Conservation (phyloP, 1,140 invertebrate species). For the Babylonia areolata region DNA sequence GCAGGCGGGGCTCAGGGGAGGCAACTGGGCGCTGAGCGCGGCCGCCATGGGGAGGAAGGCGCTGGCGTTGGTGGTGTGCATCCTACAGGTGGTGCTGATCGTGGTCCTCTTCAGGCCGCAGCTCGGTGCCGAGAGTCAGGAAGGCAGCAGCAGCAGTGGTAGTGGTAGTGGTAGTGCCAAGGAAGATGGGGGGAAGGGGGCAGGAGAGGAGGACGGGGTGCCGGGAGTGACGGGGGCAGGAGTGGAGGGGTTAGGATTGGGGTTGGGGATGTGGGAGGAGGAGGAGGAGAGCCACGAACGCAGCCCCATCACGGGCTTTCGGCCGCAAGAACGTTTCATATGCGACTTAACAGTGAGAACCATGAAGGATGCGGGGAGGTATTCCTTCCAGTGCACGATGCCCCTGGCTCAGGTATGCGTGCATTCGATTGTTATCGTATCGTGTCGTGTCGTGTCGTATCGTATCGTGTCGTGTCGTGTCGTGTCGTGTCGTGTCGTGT, state of each 20-base stretch:
- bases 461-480: too few relatives aligned
- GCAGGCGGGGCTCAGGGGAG: constrained; percentile 22
- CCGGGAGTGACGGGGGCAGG: not conserved
- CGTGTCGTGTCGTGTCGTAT: too few relatives aligned
- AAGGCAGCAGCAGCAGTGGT: not conserved
- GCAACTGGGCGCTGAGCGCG: constrained; percentile 25
- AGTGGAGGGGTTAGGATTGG: not conserved
- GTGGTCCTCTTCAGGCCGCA: constrained; percentile 10
- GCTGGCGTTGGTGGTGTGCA: constrained; percentile 2
- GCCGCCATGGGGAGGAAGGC: not conserved
- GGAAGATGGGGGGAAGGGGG: not conserved
- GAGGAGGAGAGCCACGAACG: too few relatives aligned
- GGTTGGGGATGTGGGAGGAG: too few relatives aligned
- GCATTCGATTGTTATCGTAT: too few relatives aligned
- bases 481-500: too few relatives aligned
- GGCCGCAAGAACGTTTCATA: too few relatives aligned
- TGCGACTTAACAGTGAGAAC: too few relatives aligned
- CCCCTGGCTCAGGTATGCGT: not conserved
- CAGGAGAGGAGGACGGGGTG: not conserved
- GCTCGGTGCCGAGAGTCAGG: not conserved
- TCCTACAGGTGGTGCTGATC: constrained; percentile 16
- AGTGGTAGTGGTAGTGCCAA: too few relatives aligned
- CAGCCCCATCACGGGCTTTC: too few relatives aligned
- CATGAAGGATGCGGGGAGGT: not conserved
- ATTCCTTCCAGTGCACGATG: not conserved